phyloP scores from a whole-genome alignment of 2,888 invertebrate species.

The Melangyna quadrimaculata region DNA sequence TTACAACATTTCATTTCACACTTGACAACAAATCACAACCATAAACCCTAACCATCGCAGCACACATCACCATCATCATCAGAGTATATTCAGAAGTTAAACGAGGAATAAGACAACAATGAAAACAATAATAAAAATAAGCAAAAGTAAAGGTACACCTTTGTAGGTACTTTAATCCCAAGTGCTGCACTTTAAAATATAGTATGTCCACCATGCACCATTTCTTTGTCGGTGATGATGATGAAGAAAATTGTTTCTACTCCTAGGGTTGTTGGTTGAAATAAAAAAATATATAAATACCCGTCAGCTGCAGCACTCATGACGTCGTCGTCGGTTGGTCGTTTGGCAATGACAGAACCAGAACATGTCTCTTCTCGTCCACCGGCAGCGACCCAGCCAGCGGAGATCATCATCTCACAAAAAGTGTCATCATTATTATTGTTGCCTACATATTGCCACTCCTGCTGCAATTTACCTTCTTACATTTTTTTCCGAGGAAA shows the following conservation, averaged over 20 bases:
- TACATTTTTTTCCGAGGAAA: conserved; percentile 31
- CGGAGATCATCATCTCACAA: conserved; percentile 49
- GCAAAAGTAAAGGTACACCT: not conserved
- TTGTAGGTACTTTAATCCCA: conserved; percentile 21
- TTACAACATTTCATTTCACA: conserved; percentile 61
- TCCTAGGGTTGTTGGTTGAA: not conserved
- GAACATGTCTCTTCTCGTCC: conserved; percentile 46
- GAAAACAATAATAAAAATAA: not conserved
- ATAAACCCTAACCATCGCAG: not conserved
- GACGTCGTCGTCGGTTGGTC: not conserved
- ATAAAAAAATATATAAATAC: conserved; percentile 11
- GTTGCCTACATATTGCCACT: conserved; percentile 17
- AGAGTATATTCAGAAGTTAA: not conserved
- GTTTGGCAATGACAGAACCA: not conserved
- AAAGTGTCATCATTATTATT: conserved; percentile 33
- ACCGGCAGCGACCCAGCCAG: too few relatives aligned
- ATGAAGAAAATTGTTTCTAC: not conserved
- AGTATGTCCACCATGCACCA: conserved; percentile 20
- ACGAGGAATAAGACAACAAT: not conserved
- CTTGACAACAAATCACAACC: conserved; percentile 52
- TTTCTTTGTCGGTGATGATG: conserved; percentile 57
- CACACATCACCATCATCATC: not conserved
- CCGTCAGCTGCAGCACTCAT: conserved; percentile 13
- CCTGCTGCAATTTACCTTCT: conserved; percentile 16
- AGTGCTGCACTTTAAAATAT: conserved; percentile 19